Evolutionary conservation across 1,140 invertebrate species (phyloP), one percentile per base, ranked within the genome.

Genomic region (Lepidurus arcticus): DNA sequence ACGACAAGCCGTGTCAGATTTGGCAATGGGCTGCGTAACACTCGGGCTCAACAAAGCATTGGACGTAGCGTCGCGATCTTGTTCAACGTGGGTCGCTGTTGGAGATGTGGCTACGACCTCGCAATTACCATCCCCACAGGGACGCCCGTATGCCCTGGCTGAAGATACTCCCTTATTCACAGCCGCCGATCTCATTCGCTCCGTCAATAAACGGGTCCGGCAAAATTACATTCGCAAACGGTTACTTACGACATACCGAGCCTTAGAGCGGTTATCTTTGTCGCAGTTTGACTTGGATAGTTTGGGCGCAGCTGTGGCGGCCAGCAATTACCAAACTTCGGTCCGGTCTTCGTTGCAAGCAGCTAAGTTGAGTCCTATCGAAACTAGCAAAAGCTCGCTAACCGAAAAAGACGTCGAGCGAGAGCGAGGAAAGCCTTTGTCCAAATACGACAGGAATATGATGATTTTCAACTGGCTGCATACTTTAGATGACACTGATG

Each of bases 401-500:
- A 93, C 93, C 0, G 88, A 93, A 0, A 88, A 90, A 8, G 93
- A 95, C 80, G 89, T 94, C 11, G 93, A 94, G 82, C 86, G 92
- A 53, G 92, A 94, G 83, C 86, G 92, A 7, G 93, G 93, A 1
- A 91, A 93, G 80, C 92, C 93, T 6, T 86, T 95, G 1, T 92
- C 92, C 13, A 94, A 94, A 84, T 94, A 94, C 84, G 92, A 95
- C 81, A 84, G 93, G 24, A 95, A 95, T 84, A 94, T 95, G 91
- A 94, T 95, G 91, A 94, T 95, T 73, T 94, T 95, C 85, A 94
- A 94, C 82, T 95, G 94, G 94, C 87, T 95, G 0, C 93, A 95
- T 83, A 93, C 92, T 2, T 86, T 95, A 7, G 93, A 95, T 82
- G 92, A 92, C 81, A 86, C 16, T 65, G 53, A 65, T 7, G 53